phyloP scores from a whole-genome alignment of 1,140 invertebrate genomes.

The Apis dorsata region DNA sequence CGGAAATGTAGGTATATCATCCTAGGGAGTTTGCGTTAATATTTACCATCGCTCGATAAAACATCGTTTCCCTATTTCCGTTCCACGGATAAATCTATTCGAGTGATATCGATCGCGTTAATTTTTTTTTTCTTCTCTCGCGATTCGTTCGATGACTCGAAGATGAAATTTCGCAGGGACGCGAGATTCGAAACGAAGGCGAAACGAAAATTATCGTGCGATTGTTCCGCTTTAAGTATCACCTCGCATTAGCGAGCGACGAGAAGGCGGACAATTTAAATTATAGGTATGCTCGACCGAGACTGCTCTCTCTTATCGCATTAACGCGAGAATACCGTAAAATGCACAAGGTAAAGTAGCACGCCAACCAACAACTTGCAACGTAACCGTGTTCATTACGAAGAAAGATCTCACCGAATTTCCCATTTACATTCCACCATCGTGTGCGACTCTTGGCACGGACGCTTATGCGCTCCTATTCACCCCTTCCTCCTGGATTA shows the following conservation, averaged over 20 bases:
- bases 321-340: constrained; percentile 62
- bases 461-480: constrained; percentile 34
- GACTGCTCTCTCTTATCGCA: constrained; percentile 63
- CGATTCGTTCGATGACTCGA: not conserved
- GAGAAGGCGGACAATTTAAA: constrained; percentile 63
- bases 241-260: constrained; percentile 53
- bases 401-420: constrained; percentile 60
- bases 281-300: constrained; percentile 56
- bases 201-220: constrained; percentile 44
- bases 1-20: not conserved
- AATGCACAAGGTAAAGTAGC: constrained; percentile 54
- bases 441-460: constrained; percentile 52
- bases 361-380: constrained; percentile 49
- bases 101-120: not conserved
- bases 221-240: constrained; percentile 63
- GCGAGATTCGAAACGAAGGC: not conserved
- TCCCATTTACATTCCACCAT: constrained; percentile 58
- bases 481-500: constrained; percentile 1
- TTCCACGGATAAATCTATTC: too few species aligned
- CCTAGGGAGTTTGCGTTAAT: not conserved
- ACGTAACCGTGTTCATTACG: constrained; percentile 55
- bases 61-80: too few species aligned
- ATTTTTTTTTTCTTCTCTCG: not conserved
- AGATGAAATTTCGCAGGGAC: not conserved
- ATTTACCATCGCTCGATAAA: not conserved